Evolutionary conservation across 2,797 vertebrate genomes (phyloP), one percentile per base, ranked within the genome.

Genomic region (Eupleurogrammus muticus): DNA sequence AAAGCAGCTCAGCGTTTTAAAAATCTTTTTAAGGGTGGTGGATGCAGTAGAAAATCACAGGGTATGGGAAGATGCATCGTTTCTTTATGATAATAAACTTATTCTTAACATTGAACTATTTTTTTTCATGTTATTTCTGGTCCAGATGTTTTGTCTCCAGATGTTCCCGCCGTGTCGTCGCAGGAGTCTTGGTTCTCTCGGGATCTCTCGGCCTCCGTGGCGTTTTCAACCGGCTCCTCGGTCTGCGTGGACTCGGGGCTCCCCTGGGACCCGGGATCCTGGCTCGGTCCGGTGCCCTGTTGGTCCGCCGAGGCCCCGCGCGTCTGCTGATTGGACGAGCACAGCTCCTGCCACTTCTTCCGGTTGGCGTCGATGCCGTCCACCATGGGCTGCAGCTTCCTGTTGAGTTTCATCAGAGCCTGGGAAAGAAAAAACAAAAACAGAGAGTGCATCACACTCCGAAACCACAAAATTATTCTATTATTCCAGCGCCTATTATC

Each of bases 371-470:
- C 90, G 34, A 95, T 94, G 60, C 75, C 93, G 47, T 95, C 91
- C 6, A 89, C 79, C 94, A 95, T 95, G 1, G 94, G 94, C 85
- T 94, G 92, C 51, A 95, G 79, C 84, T 94, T 95, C 79, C 89
- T 92, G 85, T 95, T 95, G 36, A 95, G 84, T 68, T 91, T 93
- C 66, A 91, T 81, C 81, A 95, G 80, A 28, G 92, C 80, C 94
- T 95, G 69, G 10, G 17, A 55, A 36, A 28, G 4, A 76, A 13
- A 75, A 16, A 55, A n/a, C n/a, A n/a, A n/a, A n/a, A n/a, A n/a
- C n/a, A 6, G 21, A 57, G 34, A 35, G 9, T 19, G 38, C 36
- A n/a, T 9, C 44, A 7, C 35, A 47, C 17, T 51, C 54, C 10
- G n/a, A 44, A 44, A 36, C 24, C 40, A 16, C 3, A 5, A 54